Percentiles rank a stretch among this genome's conserved stretches.
Conservation (phyloP, 2,888 invertebrate species). For the Hylaea fasciaria region DNA sequence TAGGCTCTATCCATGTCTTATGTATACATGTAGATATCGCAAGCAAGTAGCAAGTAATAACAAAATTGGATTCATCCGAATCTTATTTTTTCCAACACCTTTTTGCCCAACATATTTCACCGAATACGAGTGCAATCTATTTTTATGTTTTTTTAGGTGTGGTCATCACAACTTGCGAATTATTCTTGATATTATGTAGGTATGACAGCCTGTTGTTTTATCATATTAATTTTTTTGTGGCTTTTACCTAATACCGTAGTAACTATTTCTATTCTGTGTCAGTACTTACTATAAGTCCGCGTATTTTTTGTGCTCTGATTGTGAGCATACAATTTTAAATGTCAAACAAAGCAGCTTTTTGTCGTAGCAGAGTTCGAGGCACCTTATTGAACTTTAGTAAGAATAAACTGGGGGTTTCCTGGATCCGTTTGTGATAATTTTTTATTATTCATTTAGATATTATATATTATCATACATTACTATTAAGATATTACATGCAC, state of each 20-base stretch:
- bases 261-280: conserved; percentile 15
- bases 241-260: background rate
- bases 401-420: conserved; percentile 11
- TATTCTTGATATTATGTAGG: conserved; percentile 44
- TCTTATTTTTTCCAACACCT: conserved; percentile 20
- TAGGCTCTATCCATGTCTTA: too few relatives aligned
- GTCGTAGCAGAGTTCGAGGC: conserved; percentile 18
- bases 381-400: conserved; percentile 28
- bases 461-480: too few relatives aligned
- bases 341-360: conserved; percentile 32
- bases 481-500: background rate
- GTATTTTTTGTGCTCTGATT: conserved; percentile 26
- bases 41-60: too few relatives aligned
- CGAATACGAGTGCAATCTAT: conserved; percentile 36
- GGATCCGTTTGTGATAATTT: conserved; percentile 8
- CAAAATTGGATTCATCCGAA: too few relatives aligned
- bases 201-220: conserved; percentile 44
- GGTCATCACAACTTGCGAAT: conserved; percentile 40
- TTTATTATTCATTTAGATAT: background rate
- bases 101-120: conserved; percentile 16
- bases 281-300: conserved; percentile 20
- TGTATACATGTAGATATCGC: too few relatives aligned
- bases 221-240: conserved; percentile 17
- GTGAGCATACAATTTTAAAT: conserved; percentile 26
- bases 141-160: conserved; percentile 37